Evolutionary conservation across 2,113 vertebrate genomes (phyloP).

Genomic region (Chaenogobius annularis): DNA sequence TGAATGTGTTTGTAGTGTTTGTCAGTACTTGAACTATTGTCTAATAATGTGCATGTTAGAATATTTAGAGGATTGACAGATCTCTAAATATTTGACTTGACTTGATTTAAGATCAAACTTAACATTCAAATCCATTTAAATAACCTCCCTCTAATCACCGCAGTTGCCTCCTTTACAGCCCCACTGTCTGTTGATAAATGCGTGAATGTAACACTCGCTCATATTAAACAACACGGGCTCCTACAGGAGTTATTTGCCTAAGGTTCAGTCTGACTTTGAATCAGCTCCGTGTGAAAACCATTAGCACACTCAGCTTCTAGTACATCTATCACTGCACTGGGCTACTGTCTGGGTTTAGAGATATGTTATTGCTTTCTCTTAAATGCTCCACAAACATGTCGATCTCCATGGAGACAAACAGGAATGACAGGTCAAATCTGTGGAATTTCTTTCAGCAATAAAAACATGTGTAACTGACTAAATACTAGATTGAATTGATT

Average conservation of each 20-base stretch:
- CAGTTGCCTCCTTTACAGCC: constrained; percentile 25
- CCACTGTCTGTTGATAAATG: not conserved
- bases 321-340: constrained; percentile 5
- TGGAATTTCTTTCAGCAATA: too few species aligned
- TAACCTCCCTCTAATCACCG: not conserved
- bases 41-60: not conserved
- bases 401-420: too few species aligned
- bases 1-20: not conserved
- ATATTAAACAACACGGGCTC: constrained; percentile 32
- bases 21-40: not conserved
- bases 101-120: too few species aligned
- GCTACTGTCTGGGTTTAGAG: not conserved
- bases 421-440: too few species aligned
- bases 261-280: constrained; percentile 35
- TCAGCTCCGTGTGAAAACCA: constrained; percentile 26
- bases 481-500: too few species aligned
- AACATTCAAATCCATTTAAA: too few species aligned
- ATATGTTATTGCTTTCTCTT: not conserved
- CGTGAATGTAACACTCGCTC: constrained; percentile 11
- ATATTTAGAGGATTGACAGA: not conserved
- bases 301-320: constrained; percentile 35
- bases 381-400: too few species aligned
- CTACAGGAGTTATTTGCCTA: constrained; percentile 40
- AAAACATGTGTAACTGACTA: too few species aligned
- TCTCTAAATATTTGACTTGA: too few species aligned